phyloP scores from a whole-genome alignment of 2,888 invertebrate genomes.

The Oxycera nigricornis region DNA sequence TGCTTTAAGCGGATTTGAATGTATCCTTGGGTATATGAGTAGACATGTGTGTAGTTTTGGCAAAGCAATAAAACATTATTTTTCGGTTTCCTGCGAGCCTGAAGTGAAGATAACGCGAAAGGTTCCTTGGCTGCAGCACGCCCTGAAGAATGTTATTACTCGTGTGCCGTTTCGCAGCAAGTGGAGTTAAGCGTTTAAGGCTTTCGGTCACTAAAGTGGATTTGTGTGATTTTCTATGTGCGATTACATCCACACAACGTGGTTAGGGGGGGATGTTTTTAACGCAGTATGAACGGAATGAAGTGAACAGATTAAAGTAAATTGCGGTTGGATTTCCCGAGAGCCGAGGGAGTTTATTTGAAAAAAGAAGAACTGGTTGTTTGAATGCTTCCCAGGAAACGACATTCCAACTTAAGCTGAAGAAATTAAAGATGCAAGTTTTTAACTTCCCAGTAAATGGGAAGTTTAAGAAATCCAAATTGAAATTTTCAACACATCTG shows the following conservation, averaged over 20 bases:
- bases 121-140: constrained; percentile 4
- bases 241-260: neutral
- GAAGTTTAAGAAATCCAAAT: too few species aligned
- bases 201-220: constrained; percentile 31
- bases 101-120: constrained; percentile 33
- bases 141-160: constrained; percentile 30
- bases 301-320: neutral
- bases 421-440: too few species aligned
- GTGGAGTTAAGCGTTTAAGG: constrained; percentile 31
- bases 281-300: neutral
- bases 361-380: too few species aligned
- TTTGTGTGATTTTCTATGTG: constrained; percentile 33
- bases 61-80: constrained; percentile 35
- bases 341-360: too few species aligned
- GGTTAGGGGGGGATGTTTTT: neutral
- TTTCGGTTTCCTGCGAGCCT: neutral
- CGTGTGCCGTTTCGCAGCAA: neutral
- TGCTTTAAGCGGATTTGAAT: neutral
- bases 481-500: too few species aligned
- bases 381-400: too few species aligned
- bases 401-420: too few species aligned
- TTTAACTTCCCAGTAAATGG: too few species aligned
- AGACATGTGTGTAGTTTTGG: neutral
- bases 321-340: too few species aligned
- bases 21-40: neutral